Evolutionary conservation across 2,888 invertebrate genomes (phyloP).

Genomic region (Tethea ocularis): DNA sequence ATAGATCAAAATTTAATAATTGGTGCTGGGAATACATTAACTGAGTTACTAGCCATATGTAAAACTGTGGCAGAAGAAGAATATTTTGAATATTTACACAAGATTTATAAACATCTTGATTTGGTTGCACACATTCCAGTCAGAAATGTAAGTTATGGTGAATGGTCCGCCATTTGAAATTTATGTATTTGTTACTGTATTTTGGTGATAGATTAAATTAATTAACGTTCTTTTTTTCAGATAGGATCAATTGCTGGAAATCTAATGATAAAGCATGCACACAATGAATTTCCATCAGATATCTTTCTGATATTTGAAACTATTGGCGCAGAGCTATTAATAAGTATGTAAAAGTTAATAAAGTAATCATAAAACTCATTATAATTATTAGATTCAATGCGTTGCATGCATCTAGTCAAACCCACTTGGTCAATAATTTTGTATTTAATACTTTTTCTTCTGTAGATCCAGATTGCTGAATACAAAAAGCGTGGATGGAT

Average conservation of each 20-base stretch:
- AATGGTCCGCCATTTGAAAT: too few species aligned
- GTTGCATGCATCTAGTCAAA: too few species aligned
- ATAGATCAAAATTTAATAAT: constrained; percentile 66
- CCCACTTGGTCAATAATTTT: too few species aligned
- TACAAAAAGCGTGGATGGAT: too few species aligned
- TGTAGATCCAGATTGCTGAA: too few species aligned
- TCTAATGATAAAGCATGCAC: neutral
- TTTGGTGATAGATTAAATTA: neutral
- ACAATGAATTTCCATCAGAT: constrained; percentile 85
- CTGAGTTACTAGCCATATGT: constrained; percentile 72
- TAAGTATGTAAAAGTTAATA: constrained; percentile 44
- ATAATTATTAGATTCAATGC: too few species aligned
- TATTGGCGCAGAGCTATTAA: constrained; percentile 47
- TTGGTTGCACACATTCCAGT: constrained; percentile 89
- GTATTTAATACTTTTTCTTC: too few species aligned
- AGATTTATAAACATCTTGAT: constrained; percentile 86
- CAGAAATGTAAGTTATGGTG: constrained; percentile 84
- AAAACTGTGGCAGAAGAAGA: constrained; percentile 50
- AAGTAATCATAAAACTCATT: too few species aligned
- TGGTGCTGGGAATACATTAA: constrained; percentile 64
- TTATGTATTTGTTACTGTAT: neutral
- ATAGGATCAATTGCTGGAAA: constrained; percentile 88
- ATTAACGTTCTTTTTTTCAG: constrained; percentile 47
- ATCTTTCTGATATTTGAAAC: constrained; percentile 79
- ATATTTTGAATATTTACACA: constrained; percentile 85